A percentile compares a stretch with the other conserved stretches of the same genome.
Evolutionary conservation across 2,888 invertebrate genomes (phyloP).

Genomic region (Ariolimax columbianus): DNA sequence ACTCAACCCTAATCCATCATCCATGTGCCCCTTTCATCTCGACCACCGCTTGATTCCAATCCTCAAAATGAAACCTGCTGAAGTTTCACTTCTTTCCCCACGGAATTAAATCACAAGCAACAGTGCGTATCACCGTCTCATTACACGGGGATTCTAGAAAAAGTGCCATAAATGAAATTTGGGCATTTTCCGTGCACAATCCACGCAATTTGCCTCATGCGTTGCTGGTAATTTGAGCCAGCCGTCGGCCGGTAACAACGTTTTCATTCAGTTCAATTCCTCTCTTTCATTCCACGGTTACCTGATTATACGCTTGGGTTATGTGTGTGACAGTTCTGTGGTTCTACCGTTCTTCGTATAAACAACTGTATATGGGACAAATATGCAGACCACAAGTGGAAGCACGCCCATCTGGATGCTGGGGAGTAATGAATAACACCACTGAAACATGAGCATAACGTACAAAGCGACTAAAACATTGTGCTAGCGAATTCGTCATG

Average conservation of each 20-base stretch:
- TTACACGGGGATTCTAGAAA: not conserved
- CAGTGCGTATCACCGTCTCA: not conserved
- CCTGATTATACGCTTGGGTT: not conserved
- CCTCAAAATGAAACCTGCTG: too few relatives aligned
- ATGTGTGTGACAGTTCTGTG: not conserved
- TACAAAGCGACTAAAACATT: too few relatives aligned
- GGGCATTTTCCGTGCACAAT: not conserved
- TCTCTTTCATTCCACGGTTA: not conserved
- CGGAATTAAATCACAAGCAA: not conserved
- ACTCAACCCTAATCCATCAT: too few relatives aligned
- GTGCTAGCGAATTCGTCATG: too few relatives aligned
- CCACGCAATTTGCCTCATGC: not conserved
- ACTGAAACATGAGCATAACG: too few relatives aligned
- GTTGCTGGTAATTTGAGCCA: constrained; percentile 5
- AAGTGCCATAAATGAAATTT: not conserved
- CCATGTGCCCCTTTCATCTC: too few relatives aligned
- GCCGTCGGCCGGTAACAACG: not conserved
- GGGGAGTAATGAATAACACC: too few relatives aligned
- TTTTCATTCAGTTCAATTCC: not conserved
- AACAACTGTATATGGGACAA: too few relatives aligned
- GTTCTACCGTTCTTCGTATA: not conserved
- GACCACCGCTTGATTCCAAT: too few relatives aligned
- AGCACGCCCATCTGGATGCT: too few relatives aligned
- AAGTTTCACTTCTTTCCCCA: not conserved
- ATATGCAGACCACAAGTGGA: too few relatives aligned